A percentile compares a stretch with the other conserved stretches of the same genome.
Evolutionary conservation across 1,140 invertebrate genomes (phyloP).

Genomic region (Spodoptera litura): DNA sequence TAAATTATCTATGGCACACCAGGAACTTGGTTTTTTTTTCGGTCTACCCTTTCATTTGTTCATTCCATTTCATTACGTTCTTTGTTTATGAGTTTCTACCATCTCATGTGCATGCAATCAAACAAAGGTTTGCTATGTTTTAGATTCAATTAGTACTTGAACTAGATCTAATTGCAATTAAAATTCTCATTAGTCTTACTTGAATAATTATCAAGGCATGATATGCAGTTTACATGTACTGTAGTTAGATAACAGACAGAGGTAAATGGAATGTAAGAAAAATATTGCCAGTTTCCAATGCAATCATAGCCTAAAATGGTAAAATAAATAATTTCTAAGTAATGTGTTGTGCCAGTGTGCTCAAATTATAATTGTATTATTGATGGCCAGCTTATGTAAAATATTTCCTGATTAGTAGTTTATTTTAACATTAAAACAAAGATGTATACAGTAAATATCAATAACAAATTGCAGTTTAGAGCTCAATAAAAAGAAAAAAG

Average conservation of each 20-base stretch:
- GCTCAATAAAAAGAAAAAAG: conserved; percentile 32
- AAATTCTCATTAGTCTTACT: conserved; percentile 14
- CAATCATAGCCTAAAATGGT: no score
- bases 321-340: no score
- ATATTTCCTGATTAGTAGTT: no score
- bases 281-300: not conserved
- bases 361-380: no score
- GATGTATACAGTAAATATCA: not conserved
- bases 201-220: conserved; percentile 12
- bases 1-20: no score
- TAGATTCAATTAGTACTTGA: not conserved
- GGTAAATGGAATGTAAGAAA: not conserved
- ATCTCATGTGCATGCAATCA: not conserved
- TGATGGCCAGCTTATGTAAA: no score
- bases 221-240: not conserved
- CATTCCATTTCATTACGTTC: not conserved
- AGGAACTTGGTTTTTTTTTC: no score
- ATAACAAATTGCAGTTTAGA: not conserved
- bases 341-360: no score
- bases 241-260: not conserved
- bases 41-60: not conserved
- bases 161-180: conserved; percentile 25
- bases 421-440: no score
- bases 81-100: not conserved
- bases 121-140: not conserved